These are phyloP conservation scores for Capitella teleta DNA, from an alignment of 1,140 invertebrate species.

Conservation along the genomic window DNA sequence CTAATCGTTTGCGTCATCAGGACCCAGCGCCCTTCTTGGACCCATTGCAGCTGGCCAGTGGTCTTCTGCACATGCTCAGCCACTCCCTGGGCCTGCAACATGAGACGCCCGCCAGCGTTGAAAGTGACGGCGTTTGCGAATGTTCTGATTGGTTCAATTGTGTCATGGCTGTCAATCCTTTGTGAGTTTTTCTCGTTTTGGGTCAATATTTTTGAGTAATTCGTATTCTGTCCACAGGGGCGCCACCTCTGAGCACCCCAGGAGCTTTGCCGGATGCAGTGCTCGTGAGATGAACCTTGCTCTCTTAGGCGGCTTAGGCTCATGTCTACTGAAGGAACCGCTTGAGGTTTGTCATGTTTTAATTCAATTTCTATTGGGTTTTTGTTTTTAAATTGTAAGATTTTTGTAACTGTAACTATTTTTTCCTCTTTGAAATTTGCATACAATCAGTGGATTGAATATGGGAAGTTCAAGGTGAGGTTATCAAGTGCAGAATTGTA, in stretches of 20 bases:
- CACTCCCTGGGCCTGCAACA: slow-evolving; percentile 93
- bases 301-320: slow-evolving; percentile 25
- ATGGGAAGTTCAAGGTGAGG: too few relatives aligned
- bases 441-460: too few relatives aligned
- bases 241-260: slow-evolving; percentile 19
- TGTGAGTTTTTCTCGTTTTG: not conserved
- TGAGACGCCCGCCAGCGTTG: too few relatives aligned
- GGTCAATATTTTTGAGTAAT: too few relatives aligned
- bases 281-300: slow-evolving; percentile 21
- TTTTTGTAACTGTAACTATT: too few relatives aligned
- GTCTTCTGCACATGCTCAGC: slow-evolving; percentile 91
- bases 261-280: slow-evolving; percentile 32
- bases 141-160: not conserved
- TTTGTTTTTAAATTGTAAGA: too few relatives aligned
- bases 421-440: too few relatives aligned
- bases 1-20: slow-evolving; percentile 16
- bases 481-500: too few relatives aligned
- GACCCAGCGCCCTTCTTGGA: slow-evolving; percentile 87
- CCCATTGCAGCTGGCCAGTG: slow-evolving; percentile 80
- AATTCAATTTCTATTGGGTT: not conserved
- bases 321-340: slow-evolving; percentile 19
- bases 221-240: too few relatives aligned
- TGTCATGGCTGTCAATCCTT: not conserved
- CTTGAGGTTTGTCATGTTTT: slow-evolving; percentile 8
- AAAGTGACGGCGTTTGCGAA: not conserved